Percentiles rank a stretch among this genome's conserved stretches.
Conservation (phyloP, 2,888 invertebrate genomes). For the Abscondita cerata region DNA sequence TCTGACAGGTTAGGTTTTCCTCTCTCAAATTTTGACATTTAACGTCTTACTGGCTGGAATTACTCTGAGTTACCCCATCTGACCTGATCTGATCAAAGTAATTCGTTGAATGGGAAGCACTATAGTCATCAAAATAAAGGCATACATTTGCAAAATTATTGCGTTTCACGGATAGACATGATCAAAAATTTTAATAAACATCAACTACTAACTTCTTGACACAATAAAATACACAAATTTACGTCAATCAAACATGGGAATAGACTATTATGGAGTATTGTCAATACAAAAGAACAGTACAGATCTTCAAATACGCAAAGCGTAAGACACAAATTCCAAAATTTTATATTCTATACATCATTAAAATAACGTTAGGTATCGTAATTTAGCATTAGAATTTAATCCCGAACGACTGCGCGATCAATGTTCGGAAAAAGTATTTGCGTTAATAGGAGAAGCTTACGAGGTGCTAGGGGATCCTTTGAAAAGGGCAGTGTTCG, state of each 20-base stretch:
- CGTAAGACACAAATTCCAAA: conserved; percentile 58
- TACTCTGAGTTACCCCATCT: too few species aligned
- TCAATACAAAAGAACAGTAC: conserved; percentile 70
- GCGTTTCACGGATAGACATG: too few species aligned
- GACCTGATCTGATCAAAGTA: too few species aligned
- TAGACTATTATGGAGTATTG: conserved; percentile 81
- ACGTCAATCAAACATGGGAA: conserved; percentile 61
- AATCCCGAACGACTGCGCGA: conserved; percentile 64
- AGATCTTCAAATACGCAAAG: conserved; percentile 74
- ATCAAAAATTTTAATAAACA: too few species aligned
- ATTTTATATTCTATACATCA: not conserved
- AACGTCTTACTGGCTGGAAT: too few species aligned
- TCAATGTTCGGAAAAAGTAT: conserved; percentile 66
- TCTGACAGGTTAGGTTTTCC: too few species aligned
- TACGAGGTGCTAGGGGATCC: conserved; percentile 79
- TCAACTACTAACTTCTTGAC: too few species aligned
- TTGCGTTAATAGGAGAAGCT: conserved; percentile 75
- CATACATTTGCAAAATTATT: too few species aligned
- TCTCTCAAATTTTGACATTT: too few species aligned
- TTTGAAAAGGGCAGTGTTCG: conserved; percentile 76
- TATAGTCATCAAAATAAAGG: too few species aligned
- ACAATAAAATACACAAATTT: too few species aligned
- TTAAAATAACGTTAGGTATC: conserved; percentile 43
- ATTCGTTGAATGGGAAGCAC: too few species aligned
- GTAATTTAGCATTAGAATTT: conserved; percentile 61